phyloP scores from a whole-genome alignment of 2,113 vertebrate species.

The Ptyas mucosa region DNA sequence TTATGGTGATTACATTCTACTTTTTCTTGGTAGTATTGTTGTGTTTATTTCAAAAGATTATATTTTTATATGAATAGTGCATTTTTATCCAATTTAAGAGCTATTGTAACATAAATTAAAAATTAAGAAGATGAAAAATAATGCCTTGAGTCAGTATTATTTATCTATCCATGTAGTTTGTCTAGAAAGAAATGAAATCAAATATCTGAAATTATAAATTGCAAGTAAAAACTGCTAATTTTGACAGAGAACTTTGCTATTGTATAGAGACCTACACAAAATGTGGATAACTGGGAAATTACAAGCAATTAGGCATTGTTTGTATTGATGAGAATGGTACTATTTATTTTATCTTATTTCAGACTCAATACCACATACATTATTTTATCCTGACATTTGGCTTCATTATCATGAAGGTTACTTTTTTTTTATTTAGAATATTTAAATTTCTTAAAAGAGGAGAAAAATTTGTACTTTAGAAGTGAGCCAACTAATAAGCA shows the following conservation, averaged over 20 bases:
- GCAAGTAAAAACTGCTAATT: neutral
- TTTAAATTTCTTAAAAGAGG: conserved; percentile 16
- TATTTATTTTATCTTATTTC: conserved; percentile 10
- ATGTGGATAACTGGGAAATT: conserved; percentile 3
- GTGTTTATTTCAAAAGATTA: conserved; percentile 26
- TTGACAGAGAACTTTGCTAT: neutral
- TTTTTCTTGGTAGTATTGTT: neutral
- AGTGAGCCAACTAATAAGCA: neutral
- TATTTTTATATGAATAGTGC: conserved; percentile 8
- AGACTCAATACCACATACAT: neutral
- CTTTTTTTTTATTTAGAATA: neutral
- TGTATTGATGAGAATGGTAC: neutral
- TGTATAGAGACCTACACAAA: neutral
- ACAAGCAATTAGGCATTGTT: conserved; percentile 5
- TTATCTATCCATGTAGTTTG: neutral
- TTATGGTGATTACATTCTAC: neutral
- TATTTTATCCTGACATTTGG: conserved; percentile 1
- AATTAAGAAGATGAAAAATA: conserved; percentile 13
- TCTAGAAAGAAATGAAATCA: neutral
- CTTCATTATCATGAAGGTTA: conserved; percentile 27
- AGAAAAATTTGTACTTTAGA: conserved; percentile 1
- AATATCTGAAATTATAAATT: neutral
- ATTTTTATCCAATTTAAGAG: conserved; percentile 31
- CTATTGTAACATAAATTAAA: conserved; percentile 17
- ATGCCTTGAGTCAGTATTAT: neutral